Evolutionary conservation across 2,797 vertebrate species (phyloP), one percentile per base, ranked within the genome.

Genomic region (Acanthurus tractus): DNA sequence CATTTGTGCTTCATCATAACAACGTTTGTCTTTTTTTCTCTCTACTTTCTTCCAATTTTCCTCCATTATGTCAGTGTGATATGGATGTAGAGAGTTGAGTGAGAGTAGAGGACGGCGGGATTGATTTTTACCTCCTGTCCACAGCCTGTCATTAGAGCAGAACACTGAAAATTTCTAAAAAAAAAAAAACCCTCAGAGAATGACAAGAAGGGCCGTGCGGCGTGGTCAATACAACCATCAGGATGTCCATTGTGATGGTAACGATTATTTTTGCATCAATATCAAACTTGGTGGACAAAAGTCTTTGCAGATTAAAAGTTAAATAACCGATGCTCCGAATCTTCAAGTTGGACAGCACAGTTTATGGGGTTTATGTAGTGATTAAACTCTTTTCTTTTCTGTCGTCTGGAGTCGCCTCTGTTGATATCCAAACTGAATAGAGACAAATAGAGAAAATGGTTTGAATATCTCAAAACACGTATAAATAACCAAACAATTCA

Each of bases 1-100:
- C 55, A 63, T 85, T 81, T 86, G 77, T 79, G 61, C 66, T 81
- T 83, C 62, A 86, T 93, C 78, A 70, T 74, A 56, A 74, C 57
- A 76, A 63, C 70, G 63, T 23, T 34, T 48, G 38, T 40, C 49
- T 74, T 54, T 67, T 67, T 23, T 44, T 11, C 29, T 18, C 23
- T 64, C 18, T 62, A 38, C 58, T 63, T 74, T 55, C 12, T 15
- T 70, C 58, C 46, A 20, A 58, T 70, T 78, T 63, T 79, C 64
- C 63, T 59, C 64, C 52, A 62, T 68, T 72, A 59, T 79, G 61
- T 78, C 74, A 44, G 49, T 63, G 48, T 50, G 62, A 55, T 83
- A 36, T 55, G 70, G 74, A 63, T 77, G 36, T 58, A 48, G 52
- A 23, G 58, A 65, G 63, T 18, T 40, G 50, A 12, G 34, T 53